Evolutionary conservation across 2,113 vertebrate species (phyloP), one percentile per base, ranked within the genome.

Genomic region (Halcyon malimbica): DNA sequence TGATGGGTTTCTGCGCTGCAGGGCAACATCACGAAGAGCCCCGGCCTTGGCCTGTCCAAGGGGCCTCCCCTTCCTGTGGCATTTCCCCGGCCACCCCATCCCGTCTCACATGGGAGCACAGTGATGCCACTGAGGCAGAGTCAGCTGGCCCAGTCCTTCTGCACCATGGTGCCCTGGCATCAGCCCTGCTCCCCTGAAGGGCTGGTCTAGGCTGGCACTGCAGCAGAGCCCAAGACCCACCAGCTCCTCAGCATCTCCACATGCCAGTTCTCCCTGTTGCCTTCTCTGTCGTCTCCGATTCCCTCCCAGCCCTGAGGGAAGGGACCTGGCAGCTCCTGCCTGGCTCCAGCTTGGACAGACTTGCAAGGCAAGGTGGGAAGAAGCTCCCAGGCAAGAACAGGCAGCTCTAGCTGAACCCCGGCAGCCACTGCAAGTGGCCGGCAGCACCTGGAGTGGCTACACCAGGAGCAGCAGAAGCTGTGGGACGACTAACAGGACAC

Each of bases 131-230:
- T 0, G 18, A 24, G 12, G 7, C 39, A 12, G 83, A 79, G 59
- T 69, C 11, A 3, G 42, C 74, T 1, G 0, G 57, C 19, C 26
- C 20, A 1, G 1, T 39, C 33, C 37, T 24, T 54, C 62, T 4
- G 7, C 35, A 31, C 15, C 26, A 16, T 1, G 0, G 18, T 19
- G 56, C 6, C 23, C 29, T 1, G 0, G 2, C 57, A 81, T 5
- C 48, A 19, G 59, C 20, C 50, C 39, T 3, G 0, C 16, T 64
- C 10, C 83, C 42, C 42, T 19, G 29, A 26, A 25, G 50, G 23
- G n/a, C 19, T 0, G 0, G 24, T 35, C 82, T 16, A 2, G 33
- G 26, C 23, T 31, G 60, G 48, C 2, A 3, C 26, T n/a, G 26
- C 60, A 39, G 18, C 18, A 67, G 1, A 54, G 31, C 60, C 71